Percentiles rank a stretch among this genome's conserved stretches.
Evolutionary conservation across 2,888 invertebrate species (phyloP).

Genomic region (Lobophora halterata): DNA sequence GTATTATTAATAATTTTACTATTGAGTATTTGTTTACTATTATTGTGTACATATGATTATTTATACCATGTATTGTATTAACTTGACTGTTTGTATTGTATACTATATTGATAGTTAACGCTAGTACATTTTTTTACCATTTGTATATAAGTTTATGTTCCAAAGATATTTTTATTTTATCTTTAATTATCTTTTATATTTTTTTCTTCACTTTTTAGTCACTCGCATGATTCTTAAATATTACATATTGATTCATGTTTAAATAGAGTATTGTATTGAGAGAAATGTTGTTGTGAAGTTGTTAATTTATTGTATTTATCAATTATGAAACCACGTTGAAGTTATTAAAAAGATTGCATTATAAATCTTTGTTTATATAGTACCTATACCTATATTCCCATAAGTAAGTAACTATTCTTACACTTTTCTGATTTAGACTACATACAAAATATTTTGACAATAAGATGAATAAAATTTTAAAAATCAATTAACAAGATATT

Average conservation of each 20-base stretch:
- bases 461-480: too few species aligned
- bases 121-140: conserved; percentile 41
- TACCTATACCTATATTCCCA: background rate
- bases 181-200: conserved; percentile 43
- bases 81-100: conserved; percentile 11
- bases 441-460: too few species aligned
- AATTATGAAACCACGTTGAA: conserved; percentile 57
- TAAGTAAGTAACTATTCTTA: too few species aligned
- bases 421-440: too few species aligned
- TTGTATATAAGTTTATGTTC: conserved; percentile 47
- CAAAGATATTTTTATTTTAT: conserved; percentile 65
- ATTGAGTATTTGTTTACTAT: conserved; percentile 24
- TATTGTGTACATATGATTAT: conserved; percentile 20
- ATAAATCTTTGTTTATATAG: conserved; percentile 9
- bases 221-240: conserved; percentile 45
- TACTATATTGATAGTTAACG: conserved; percentile 21
- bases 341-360: conserved; percentile 44
- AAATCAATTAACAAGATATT: too few species aligned
- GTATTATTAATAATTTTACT: conserved; percentile 15
- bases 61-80: conserved; percentile 15
- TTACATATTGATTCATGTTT: conserved; percentile 62
- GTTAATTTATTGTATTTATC: conserved; percentile 39
- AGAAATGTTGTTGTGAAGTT: conserved; percentile 29
- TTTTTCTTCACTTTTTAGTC: conserved; percentile 35
- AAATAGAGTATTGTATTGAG: conserved; percentile 39